phyloP scores from a whole-genome alignment of 2,113 vertebrate species.

The Axis porcinus region DNA sequence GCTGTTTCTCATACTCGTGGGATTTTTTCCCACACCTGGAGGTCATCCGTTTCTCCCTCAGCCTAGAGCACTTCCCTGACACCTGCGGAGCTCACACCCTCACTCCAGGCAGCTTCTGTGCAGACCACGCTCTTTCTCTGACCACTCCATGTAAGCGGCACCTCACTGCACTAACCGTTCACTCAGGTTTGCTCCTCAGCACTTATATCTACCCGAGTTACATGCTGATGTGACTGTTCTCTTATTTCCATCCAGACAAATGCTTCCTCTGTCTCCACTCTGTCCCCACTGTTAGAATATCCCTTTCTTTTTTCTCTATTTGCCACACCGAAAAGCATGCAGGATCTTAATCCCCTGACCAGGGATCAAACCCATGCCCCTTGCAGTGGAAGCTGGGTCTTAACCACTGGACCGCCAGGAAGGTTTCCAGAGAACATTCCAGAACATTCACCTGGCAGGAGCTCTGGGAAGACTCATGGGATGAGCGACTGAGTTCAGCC shows the following conservation, averaged over 20 bases:
- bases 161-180: rapidly evolving
- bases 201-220: not conserved
- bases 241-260: not conserved
- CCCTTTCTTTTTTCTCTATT: not conserved
- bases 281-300: not conserved
- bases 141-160: rapidly evolving
- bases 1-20: not conserved
- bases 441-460: not conserved
- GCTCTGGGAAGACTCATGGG: not conserved
- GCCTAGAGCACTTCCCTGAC: not conserved
- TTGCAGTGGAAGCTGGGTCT: not conserved
- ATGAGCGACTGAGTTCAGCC: not conserved
- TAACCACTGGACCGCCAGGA: not conserved
- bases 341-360: not conserved
- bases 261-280: not conserved
- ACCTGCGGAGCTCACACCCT: not conserved
- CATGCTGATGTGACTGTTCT: too few relatives aligned
- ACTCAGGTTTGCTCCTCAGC: not conserved
- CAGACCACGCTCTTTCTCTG: not conserved
- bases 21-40: too few relatives aligned
- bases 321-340: not conserved
- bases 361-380: not conserved
- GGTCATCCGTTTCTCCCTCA: not conserved
- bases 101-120: not conserved
- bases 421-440: not conserved